Evolutionary conservation across 2,113 vertebrate species (phyloP), one percentile per base, ranked within the genome.

Genomic region (Cariama cristata): DNA sequence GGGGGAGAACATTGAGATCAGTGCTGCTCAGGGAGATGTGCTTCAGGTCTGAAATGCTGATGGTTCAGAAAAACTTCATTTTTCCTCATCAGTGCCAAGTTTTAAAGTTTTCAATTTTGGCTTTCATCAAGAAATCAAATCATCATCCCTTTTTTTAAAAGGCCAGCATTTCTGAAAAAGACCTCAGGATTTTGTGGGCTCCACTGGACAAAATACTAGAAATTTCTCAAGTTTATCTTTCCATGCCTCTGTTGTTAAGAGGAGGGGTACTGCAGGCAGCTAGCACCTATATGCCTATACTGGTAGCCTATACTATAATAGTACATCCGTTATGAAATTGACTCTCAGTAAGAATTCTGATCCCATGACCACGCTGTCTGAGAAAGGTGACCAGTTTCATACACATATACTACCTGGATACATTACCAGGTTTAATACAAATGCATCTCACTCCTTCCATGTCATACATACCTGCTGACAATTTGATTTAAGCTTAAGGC

Each of bases 71-170:
- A 74, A 69, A 81, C 42, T 96, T 91, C 73, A 91, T 96, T 95
- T 93, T 97, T 97, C 63, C 85, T 96, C 69, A 97, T 95, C 66
- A 84, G 9, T 97, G 95, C 79, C 92, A 92, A 77, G 69, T 59
- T 92, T 77, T 95, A 93, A 92, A 81, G 73, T 92, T 86, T 96
- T 86, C 77, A 93, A 91, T 96, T 95, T 93, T 86, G 74, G 30
- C 66, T 96, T 96, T 91, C 89, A 92, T 94, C 85, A 86, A 71
- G 64, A 86, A 95, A 93, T 90, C 49, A 81, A 94, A 97, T 91
- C 27, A 73, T 77, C 50, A 44, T 82, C 50, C 27, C 5, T 49
- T 63, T 90, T 90, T 82, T 26, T 14, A 23, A 63, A 94, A 88
- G 68, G 53, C 11, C 67, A 92, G 32, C 49, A 32, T 92, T 94